Evolutionary conservation across 2,888 invertebrate genomes (phyloP).

Genomic region (Nemoura dubitans): DNA sequence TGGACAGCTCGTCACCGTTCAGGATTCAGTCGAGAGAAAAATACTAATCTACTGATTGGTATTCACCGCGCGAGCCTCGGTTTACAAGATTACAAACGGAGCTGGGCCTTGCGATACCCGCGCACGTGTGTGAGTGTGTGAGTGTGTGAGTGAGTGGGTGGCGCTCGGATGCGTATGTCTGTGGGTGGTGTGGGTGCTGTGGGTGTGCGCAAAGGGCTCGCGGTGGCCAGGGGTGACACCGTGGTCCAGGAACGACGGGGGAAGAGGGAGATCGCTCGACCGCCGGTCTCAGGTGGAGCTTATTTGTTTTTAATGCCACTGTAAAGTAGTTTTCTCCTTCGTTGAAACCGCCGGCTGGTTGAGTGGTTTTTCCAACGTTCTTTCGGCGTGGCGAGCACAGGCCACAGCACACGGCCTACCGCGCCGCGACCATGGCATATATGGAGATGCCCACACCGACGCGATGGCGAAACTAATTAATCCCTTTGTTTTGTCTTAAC

Average conservation of each 20-base stretch:
- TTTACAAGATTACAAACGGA: constrained; percentile 37
- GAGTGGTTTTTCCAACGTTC: constrained; percentile 19
- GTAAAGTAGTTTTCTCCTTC: constrained; percentile 41
- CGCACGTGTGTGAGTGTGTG: constrained; percentile 7
- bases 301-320: constrained; percentile 42
- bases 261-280: not conserved
- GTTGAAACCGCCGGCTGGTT: constrained; percentile 27
- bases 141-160: not conserved
- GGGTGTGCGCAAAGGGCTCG: not conserved
- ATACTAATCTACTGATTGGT: constrained; percentile 40
- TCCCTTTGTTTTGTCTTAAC: not conserved
- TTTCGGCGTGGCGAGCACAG: too few relatives aligned
- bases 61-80: constrained; percentile 4
- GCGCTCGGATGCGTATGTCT: not conserved
- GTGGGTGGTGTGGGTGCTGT: not conserved
- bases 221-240: not conserved
- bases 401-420: not conserved
- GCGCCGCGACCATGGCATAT: too few relatives aligned
- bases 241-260: not conserved
- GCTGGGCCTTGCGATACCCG: not conserved
- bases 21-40: constrained; percentile 24
- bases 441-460: not conserved
- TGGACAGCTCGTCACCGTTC: constrained; percentile 29
- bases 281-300: constrained; percentile 39
- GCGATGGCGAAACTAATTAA: not conserved